phyloP scores from a whole-genome alignment of 2,888 invertebrate species.

The Hydrotaea cyrtoneurina region DNA sequence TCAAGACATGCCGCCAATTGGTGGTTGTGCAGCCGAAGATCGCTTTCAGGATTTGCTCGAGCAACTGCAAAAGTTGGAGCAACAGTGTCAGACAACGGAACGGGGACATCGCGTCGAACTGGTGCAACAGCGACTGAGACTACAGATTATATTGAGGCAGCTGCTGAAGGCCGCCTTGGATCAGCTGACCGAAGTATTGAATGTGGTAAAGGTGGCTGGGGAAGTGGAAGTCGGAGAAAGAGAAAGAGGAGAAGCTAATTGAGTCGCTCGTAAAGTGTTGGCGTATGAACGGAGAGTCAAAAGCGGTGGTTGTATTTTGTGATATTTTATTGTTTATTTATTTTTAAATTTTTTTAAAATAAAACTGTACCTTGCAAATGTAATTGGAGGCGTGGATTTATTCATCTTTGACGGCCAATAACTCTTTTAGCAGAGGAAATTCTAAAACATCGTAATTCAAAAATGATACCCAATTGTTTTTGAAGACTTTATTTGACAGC shows the following conservation, averaged over 20 bases:
- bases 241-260: neutral
- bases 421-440: no score
- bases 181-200: neutral
- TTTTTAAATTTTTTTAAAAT: neutral
- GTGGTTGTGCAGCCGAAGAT: neutral
- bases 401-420: no score
- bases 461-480: no score
- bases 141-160: constrained; percentile 2
- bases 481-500: no score
- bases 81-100: neutral
- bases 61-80: neutral
- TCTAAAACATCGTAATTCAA: no score
- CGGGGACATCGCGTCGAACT: neutral
- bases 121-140: neutral
- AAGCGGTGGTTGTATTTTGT: neutral
- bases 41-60: neutral
- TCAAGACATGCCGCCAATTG: neutral
- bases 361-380: no score
- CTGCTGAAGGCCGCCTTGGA: constrained; percentile 7
- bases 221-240: neutral
- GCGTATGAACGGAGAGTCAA: neutral
- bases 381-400: no score
- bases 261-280: no score
- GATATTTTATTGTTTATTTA: neutral
- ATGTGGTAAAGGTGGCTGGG: neutral